Percentiles rank a stretch among this genome's conserved stretches.
Evolutionary conservation across 2,797 vertebrate genomes (phyloP).

Genomic region (Otolemur crassicaudatus): DNA sequence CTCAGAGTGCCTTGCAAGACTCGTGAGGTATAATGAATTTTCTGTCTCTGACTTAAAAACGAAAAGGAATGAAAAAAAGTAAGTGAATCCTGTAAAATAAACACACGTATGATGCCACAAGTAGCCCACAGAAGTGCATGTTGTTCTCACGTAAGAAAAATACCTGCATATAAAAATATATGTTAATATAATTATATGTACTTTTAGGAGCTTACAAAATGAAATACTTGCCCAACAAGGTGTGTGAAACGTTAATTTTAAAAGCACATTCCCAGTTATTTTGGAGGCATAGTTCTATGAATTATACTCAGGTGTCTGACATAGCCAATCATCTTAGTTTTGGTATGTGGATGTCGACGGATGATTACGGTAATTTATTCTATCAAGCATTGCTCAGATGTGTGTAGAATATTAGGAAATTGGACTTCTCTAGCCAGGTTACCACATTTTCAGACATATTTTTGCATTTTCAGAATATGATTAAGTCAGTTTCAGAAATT

Average conservation of each 20-base stretch:
- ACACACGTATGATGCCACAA: slow-evolving; percentile 84
- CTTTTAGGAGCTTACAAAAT: not conserved
- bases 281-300: not conserved
- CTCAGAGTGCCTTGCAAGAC: slow-evolving; percentile 79
- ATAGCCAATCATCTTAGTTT: slow-evolving; percentile 56
- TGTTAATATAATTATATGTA: not conserved
- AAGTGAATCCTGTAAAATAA: slow-evolving; percentile 86
- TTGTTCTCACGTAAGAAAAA: slow-evolving; percentile 47
- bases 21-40: slow-evolving; percentile 89
- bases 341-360: not conserved
- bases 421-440: not conserved
- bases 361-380: slow-evolving; percentile 46
- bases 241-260: slow-evolving; percentile 32
- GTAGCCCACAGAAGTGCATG: not conserved
- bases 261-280: slow-evolving; percentile 53
- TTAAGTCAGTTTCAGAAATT: not conserved
- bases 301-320: not conserved
- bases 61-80: slow-evolving; percentile 87
- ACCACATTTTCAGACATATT: not conserved
- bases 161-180: not conserved
- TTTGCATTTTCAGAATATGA: not conserved
- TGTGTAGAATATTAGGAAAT: slow-evolving; percentile 14
- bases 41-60: slow-evolving; percentile 87
- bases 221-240: not conserved
- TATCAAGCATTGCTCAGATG: slow-evolving; percentile 18